These are phyloP conservation scores for Patagioenas fasciata DNA, from an alignment of 2,113 vertebrate species.

Conservation along the genomic window DNA sequence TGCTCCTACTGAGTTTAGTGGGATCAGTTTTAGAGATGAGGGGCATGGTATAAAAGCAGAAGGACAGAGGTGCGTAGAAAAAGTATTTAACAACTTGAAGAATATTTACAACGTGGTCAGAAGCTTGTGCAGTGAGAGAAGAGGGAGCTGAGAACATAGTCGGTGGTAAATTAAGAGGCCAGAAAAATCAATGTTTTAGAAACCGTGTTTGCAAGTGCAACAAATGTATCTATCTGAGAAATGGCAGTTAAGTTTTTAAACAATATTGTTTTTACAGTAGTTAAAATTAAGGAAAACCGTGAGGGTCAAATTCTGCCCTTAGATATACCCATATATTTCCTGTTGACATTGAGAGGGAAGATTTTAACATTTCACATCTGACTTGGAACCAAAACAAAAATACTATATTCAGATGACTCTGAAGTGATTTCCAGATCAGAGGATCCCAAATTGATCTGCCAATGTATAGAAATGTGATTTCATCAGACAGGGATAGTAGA, in stretches of 20 bases:
- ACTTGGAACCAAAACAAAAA: constrained; percentile 29
- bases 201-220: neutral
- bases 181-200: constrained; percentile 9
- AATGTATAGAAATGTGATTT: neutral
- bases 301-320: neutral
- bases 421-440: constrained; percentile 12
- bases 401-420: constrained; percentile 4
- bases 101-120: neutral
- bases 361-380: neutral
- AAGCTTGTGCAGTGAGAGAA: neutral
- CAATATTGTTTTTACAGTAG: neutral
- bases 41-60: neutral
- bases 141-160: neutral
- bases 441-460: neutral
- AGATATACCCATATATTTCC: neutral
- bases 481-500: neutral
- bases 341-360: neutral
- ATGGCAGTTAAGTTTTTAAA: neutral
- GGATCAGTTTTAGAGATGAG: neutral
- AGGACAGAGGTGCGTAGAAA: neutral
- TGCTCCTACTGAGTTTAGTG: neutral
- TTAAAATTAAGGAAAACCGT: neutral
- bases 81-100: neutral
- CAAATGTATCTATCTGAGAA: neutral
- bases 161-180: neutral